Conservation (phyloP, 2,888 invertebrate genomes). For the Eilema sororculum region DNA sequence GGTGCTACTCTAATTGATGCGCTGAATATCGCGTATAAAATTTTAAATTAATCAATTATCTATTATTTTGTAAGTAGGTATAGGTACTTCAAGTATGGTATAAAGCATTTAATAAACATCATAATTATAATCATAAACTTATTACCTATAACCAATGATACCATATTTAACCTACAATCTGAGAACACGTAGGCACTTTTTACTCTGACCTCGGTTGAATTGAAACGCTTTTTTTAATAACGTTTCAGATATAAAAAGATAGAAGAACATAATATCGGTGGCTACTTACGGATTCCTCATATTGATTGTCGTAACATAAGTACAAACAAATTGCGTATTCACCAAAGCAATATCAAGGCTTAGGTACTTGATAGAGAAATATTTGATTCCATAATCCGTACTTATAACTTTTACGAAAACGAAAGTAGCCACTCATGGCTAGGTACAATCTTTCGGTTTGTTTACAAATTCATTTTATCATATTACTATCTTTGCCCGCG, state of each 20-base stretch:
- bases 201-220: not conserved
- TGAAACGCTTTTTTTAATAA: not conserved
- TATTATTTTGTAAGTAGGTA: too few species aligned
- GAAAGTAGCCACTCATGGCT: constrained; percentile 3
- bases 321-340: constrained; percentile 5
- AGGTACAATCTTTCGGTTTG: not conserved
- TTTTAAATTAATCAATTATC: too few species aligned
- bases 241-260: constrained; percentile 2
- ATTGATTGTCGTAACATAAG: constrained; percentile 2
- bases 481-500: too few species aligned
- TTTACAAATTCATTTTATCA: not conserved
- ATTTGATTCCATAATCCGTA: not conserved
- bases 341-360: not conserved
- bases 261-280: not conserved
- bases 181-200: not conserved
- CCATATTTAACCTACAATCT: not conserved
- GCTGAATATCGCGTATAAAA: too few species aligned
- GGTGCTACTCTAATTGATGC: too few species aligned
- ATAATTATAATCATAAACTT: too few species aligned
- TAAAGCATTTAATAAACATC: too few species aligned
- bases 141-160: too few species aligned
- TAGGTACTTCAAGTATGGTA: too few species aligned
- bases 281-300: not conserved
- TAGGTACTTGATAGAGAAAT: not conserved
- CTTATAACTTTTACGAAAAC: not conserved